phyloP scores from a whole-genome alignment of 1,140 invertebrate species.

The Scaptomyza pallida region DNA sequence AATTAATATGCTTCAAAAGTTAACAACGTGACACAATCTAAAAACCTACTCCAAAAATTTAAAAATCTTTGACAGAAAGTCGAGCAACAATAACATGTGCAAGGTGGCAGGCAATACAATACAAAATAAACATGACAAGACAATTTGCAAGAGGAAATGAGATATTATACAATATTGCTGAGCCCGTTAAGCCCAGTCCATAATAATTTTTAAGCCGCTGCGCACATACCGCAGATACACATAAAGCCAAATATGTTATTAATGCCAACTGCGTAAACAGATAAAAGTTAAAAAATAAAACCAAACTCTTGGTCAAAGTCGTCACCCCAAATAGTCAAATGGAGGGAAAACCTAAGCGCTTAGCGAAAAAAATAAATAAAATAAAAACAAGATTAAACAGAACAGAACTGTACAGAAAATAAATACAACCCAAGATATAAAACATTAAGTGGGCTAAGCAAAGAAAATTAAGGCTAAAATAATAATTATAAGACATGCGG shows the following conservation, averaged over 20 bases:
- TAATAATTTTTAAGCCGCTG: conserved; percentile 2
- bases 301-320: conserved; percentile 15
- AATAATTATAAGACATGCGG: conserved; percentile 36
- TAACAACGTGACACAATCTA: background rate
- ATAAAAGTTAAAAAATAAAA: background rate
- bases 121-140: conserved; percentile 3
- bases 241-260: conserved; percentile 8
- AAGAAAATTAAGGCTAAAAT: conserved; percentile 51
- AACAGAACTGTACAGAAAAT: conserved; percentile 13
- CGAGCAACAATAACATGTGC: background rate
- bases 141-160: conserved; percentile 10
- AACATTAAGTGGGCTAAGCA: conserved; percentile 44
- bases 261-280: conserved; percentile 34
- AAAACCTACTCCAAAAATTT: conserved; percentile 25
- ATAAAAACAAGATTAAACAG: conserved; percentile 5
- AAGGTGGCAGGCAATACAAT: conserved; percentile 5
- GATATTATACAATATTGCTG: conserved; percentile 4
- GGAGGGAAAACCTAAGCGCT: conserved; percentile 41
- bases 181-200: conserved; percentile 1
- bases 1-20: conserved; percentile 16
- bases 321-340: conserved; percentile 29
- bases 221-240: conserved; percentile 12
- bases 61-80: conserved; percentile 35
- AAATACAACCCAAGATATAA: background rate
- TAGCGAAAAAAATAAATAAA: conserved; percentile 22